Conservation (phyloP, 2,888 invertebrate genomes). For the Galeruca laticollis region DNA sequence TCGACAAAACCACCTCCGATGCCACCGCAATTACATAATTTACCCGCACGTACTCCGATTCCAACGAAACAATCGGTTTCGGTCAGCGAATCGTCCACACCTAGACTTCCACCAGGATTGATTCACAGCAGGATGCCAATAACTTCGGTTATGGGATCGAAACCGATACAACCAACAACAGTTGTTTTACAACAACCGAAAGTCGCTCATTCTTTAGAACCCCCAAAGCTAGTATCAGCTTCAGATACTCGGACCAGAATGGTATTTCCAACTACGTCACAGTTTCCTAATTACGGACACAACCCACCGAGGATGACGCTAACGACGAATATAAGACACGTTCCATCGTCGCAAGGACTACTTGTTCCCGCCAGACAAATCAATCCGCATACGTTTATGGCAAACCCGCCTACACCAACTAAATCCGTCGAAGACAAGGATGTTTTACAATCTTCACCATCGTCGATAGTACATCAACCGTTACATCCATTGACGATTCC, state of each 20-base stretch:
- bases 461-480: conserved; percentile 20
- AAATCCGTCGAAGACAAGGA: conserved; percentile 47
- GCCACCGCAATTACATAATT: conserved; percentile 53
- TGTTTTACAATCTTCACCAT: neutral
- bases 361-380: conserved; percentile 55
- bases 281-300: conserved; percentile 50
- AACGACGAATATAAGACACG: conserved; percentile 52
- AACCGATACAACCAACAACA: conserved; percentile 70
- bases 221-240: conserved; percentile 58
- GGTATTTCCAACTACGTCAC: conserved; percentile 57
- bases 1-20: conserved; percentile 45
- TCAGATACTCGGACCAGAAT: conserved; percentile 63
- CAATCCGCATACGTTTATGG: conserved; percentile 47
- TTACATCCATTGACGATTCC: conserved; percentile 37
- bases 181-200: conserved; percentile 64
- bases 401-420: conserved; percentile 41
- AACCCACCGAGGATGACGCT: conserved; percentile 55
- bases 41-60: conserved; percentile 56
- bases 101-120: conserved; percentile 46
- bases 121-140: conserved; percentile 71
- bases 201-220: conserved; percentile 59
- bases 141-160: conserved; percentile 72
- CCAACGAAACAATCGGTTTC: conserved; percentile 49
- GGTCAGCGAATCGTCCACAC: conserved; percentile 39
- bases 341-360: conserved; percentile 54